Percentiles rank a stretch among this genome's conserved stretches.
Conservation (phyloP, 2,797 vertebrate genomes). For the Notolabrus celidotus region DNA sequence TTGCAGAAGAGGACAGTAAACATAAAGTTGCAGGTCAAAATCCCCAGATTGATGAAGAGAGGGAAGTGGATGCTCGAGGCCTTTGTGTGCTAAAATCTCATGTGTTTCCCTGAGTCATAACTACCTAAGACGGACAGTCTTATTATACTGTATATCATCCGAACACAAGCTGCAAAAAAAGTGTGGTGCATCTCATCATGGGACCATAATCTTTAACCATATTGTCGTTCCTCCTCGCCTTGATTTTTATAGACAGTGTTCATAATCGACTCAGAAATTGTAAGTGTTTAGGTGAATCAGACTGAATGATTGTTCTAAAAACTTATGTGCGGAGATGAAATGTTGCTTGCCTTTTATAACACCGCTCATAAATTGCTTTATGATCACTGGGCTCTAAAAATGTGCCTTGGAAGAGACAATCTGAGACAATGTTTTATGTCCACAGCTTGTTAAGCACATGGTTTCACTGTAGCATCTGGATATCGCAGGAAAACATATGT, state of each 20-base stretch:
- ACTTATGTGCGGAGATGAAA: slow-evolving; percentile 76
- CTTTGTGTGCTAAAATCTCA: slow-evolving; percentile 66
- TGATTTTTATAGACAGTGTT: slow-evolving; percentile 80
- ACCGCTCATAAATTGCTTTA: slow-evolving; percentile 79
- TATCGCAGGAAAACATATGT: slow-evolving; percentile 84
- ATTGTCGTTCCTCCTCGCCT: slow-evolving; percentile 67
- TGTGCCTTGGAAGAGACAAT: slow-evolving; percentile 79
- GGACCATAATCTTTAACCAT: slow-evolving; percentile 79
- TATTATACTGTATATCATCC: slow-evolving; percentile 78
- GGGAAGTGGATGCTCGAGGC: slow-evolving; percentile 50
- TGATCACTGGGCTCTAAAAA: slow-evolving; percentile 78
- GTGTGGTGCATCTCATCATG: slow-evolving; percentile 73
- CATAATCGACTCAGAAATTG: slow-evolving; percentile 76
- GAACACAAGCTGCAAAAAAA: slow-evolving; percentile 71
- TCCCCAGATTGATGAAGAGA: slow-evolving; percentile 68
- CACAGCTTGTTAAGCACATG: slow-evolving; percentile 88
- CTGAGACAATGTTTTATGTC: slow-evolving; percentile 87
- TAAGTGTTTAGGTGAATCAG: slow-evolving; percentile 73
- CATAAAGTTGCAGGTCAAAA: slow-evolving; percentile 60
- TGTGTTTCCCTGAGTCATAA: slow-evolving; percentile 62
- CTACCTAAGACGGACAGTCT: slow-evolving; percentile 71
- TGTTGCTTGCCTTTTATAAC: slow-evolving; percentile 79
- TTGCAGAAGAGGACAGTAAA: slow-evolving; percentile 59
- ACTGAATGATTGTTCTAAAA: slow-evolving; percentile 80
- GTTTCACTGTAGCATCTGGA: slow-evolving; percentile 86